Evolutionary conservation across 2,113 vertebrate species (phyloP).

Genomic region (Crotalus viridis): DNA sequence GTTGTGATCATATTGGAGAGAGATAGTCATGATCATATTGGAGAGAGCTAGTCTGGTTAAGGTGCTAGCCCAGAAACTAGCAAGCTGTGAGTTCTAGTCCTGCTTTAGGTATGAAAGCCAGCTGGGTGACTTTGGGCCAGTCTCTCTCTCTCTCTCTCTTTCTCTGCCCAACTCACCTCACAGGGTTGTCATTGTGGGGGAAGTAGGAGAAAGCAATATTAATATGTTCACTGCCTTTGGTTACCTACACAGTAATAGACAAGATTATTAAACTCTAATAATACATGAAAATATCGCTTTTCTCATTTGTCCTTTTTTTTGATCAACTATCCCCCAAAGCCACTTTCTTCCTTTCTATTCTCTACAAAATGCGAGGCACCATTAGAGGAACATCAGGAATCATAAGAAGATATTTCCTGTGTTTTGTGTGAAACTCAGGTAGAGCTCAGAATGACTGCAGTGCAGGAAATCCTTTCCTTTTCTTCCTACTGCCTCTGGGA

Average conservation of each 20-base stretch:
- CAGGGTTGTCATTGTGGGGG: neutral
- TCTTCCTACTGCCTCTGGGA: no score
- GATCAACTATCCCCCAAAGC: neutral
- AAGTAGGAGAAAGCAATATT: neutral
- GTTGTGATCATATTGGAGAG: neutral
- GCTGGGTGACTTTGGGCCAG: no score
- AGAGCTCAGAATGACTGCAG: no score
- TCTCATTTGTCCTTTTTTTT: neutral
- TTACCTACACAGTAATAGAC: neutral
- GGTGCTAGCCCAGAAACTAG: neutral
- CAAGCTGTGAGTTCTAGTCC: neutral
- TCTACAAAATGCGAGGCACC: neutral
- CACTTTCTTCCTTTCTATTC: neutral
- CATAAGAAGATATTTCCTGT: neutral
- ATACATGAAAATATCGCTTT: no score
- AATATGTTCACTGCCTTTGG: neutral
- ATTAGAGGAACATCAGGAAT: neutral
- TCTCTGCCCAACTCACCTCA: neutral
- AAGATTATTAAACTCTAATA: neutral
- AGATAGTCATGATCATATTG: neutral
- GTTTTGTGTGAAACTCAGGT: neutral
- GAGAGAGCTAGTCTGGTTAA: neutral
- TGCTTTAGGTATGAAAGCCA: no score
- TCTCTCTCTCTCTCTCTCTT: no score
- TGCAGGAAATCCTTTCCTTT: neutral